A percentile compares a stretch with the other conserved stretches of the same genome.
phyloP scores from a whole-genome alignment of 2,113 vertebrate genomes.

The Callospermophilus lateralis region DNA sequence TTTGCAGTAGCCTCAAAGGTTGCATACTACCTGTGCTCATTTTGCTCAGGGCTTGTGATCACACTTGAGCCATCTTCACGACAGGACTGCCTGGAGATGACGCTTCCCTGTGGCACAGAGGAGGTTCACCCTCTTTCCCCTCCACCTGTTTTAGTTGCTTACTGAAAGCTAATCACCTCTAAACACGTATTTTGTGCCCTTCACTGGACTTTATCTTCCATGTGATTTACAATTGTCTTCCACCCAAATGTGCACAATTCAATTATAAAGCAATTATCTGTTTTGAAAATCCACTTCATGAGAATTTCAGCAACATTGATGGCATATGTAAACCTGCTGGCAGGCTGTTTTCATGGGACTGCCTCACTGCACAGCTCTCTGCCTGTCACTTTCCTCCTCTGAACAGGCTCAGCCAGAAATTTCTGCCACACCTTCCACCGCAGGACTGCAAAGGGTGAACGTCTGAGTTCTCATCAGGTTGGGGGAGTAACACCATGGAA shows the following conservation, averaged over 20 bases:
- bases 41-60: background rate
- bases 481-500: background rate
- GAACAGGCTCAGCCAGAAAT: background rate
- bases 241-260: background rate
- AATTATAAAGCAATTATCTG: background rate
- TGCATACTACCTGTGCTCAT: background rate
- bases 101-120: background rate
- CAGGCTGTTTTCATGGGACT: background rate
- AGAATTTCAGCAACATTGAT: background rate
- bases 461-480: background rate
- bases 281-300: background rate
- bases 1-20: background rate
- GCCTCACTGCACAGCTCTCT: too few species aligned
- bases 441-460: background rate
- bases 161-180: background rate
- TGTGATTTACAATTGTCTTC: background rate
- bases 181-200: background rate
- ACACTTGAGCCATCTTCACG: background rate
- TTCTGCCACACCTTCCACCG: background rate
- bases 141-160: background rate
- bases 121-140: background rate
- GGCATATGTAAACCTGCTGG: background rate
- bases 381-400: background rate
- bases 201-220: background rate
- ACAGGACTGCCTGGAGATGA: background rate